These are phyloP conservation scores for Spisula solida DNA, from an alignment of 2,888 invertebrate genomes.

Conservation along the genomic window DNA sequence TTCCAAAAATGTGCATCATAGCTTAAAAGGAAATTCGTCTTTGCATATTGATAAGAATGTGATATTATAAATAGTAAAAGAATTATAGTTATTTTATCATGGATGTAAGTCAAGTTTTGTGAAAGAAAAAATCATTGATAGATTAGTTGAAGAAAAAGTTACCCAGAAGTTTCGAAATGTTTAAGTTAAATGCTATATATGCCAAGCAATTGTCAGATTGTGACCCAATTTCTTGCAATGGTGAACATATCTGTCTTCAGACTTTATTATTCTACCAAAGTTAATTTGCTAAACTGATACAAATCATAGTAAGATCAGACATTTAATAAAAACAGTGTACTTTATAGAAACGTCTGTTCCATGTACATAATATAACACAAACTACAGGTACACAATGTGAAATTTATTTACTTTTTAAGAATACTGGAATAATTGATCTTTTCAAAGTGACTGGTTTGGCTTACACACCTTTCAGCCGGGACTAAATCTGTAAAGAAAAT, in stretches of 20 bases:
- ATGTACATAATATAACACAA: not conserved
- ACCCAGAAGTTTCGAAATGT: no score
- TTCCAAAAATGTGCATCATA: no score
- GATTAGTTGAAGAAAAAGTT: no score
- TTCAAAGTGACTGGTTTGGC: not conserved
- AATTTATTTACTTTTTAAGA: slow-evolving; percentile 8
- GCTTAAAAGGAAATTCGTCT: no score
- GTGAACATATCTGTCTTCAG: not conserved
- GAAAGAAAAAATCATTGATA: no score
- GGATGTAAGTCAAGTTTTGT: no score
- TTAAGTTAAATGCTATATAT: no score
- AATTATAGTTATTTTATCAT: no score
- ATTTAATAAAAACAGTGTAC: slow-evolving; percentile 17
- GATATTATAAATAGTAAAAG: no score
- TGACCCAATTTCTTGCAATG: no score
- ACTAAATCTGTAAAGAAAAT: not conserved
- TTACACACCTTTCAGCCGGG: not conserved
- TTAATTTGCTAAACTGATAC: not conserved
- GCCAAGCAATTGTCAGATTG: no score
- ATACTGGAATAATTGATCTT: not conserved
- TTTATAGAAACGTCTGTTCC: not conserved
- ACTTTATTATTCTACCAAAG: not conserved
- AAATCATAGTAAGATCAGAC: not conserved
- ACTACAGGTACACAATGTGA: not conserved
- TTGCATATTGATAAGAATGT: no score